A percentile compares a stretch with the other conserved stretches of the same genome.
These are phyloP conservation scores for Apteryx mantelli DNA, from an alignment of 2,113 vertebrate genomes.

Conservation along the genomic window DNA sequence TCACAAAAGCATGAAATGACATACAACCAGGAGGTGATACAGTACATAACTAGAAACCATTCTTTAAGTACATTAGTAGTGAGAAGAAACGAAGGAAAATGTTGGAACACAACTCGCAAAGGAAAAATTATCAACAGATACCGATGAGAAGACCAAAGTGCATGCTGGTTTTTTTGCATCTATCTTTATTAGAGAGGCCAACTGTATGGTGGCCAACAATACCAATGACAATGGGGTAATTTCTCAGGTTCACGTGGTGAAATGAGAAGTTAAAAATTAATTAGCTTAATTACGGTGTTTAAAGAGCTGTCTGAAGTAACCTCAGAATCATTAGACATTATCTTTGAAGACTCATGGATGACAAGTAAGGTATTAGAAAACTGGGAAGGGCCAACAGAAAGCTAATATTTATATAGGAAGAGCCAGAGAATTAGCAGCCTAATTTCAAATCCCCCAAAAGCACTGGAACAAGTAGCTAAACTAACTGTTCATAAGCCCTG, in stretches of 20 bases:
- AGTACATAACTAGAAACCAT: neutral
- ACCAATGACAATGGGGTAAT: neutral
- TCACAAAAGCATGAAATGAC: neutral
- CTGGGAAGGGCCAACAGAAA: neutral
- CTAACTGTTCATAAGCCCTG: neutral
- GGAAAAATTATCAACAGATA: neutral
- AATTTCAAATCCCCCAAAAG: neutral
- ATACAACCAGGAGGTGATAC: neutral
- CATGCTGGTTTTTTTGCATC: neutral
- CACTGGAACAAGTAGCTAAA: neutral
- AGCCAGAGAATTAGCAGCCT: neutral
- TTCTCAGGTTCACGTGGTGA: neutral
- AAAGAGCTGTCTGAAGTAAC: neutral
- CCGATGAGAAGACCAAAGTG: neutral
- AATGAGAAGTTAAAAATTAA: neutral
- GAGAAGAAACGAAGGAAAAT: neutral
- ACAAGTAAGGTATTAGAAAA: neutral
- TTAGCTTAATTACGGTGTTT: neutral
- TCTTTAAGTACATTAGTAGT: neutral
- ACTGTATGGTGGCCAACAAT: neutral
- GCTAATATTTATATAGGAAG: neutral
- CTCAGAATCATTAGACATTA: neutral
- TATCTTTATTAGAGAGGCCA: neutral
- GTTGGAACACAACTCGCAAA: neutral
- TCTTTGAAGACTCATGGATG: neutral